phyloP scores from a whole-genome alignment of 2,888 invertebrate species.

The Drosophila mulleri region DNA sequence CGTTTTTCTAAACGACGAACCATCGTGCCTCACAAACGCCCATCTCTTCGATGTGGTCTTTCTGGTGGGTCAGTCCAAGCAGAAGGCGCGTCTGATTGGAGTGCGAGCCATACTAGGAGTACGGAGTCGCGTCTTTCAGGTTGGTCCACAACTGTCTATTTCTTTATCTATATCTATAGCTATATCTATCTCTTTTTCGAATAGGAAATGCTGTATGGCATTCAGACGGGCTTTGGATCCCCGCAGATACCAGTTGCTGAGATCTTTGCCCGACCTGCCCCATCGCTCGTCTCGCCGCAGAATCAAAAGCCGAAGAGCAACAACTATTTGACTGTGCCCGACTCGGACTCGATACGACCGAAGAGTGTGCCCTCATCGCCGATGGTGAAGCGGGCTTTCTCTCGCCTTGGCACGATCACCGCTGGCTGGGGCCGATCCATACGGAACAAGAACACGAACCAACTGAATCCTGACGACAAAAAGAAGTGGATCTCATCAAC shows the following conservation, averaged over 20 bases:
- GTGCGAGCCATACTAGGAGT: conserved; percentile 96
- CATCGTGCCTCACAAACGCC: conserved; percentile 91
- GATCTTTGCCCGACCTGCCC: conserved; percentile 93
- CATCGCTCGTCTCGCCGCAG: conserved; percentile 93
- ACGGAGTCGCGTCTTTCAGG: conserved; percentile 90
- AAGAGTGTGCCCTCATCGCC: conserved; percentile 97
- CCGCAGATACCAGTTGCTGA: conserved; percentile 97
- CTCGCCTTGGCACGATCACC: conserved; percentile 94
- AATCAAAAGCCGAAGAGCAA: conserved; percentile 95
- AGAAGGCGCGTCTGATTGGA: conserved; percentile 95
- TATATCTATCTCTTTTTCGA: background rate
- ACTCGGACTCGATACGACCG: conserved; percentile 93
- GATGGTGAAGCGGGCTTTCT: conserved; percentile 96
- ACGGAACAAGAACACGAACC: conserved; percentile 93
- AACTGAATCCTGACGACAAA: conserved; percentile 93
- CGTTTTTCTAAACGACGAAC: conserved; percentile 93
- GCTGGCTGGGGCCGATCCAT: conserved; percentile 96
- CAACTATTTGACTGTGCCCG: conserved; percentile 96
- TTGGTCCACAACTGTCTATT: conserved; percentile 26
- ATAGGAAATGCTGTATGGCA: conserved; percentile 97
- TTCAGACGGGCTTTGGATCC: conserved; percentile 96
- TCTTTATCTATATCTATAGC: conserved; percentile 1
- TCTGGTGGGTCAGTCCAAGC: conserved; percentile 95
- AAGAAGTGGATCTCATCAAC: conserved; percentile 97
- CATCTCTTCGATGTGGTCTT: conserved; percentile 96